These are phyloP conservation scores for Podiceps cristatus DNA, from an alignment of 2,113 vertebrate genomes.

Conservation along the genomic window DNA sequence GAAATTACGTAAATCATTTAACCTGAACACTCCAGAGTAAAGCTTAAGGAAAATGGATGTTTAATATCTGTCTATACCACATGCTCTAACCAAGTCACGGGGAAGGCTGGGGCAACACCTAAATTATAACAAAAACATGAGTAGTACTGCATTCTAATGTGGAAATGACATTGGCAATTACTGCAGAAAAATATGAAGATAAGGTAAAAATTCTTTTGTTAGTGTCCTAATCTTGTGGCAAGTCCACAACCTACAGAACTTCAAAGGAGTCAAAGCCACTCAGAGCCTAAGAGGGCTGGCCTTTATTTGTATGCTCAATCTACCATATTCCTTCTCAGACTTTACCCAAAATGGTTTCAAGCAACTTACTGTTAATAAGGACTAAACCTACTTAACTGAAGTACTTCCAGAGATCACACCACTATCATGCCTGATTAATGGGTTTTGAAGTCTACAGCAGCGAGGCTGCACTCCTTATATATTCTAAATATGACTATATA, in stretches of 20 bases:
- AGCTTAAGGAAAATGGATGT: neutral
- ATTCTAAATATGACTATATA: slow-evolving; percentile 18
- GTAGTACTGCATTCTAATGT: neutral
- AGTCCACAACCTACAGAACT: neutral
- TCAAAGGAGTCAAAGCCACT: neutral
- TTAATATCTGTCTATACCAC: neutral
- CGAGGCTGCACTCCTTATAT: neutral
- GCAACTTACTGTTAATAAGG: slow-evolving; percentile 47
- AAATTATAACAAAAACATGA: neutral
- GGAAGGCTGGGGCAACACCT: neutral
- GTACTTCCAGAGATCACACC: slow-evolving; percentile 53
- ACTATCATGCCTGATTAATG: slow-evolving; percentile 3
- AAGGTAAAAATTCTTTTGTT: neutral
- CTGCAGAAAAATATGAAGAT: neutral
- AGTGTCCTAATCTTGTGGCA: neutral
- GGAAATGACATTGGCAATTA: neutral
- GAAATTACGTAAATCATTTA: neutral
- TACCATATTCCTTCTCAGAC: neutral
- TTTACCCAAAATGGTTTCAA: slow-evolving; percentile 28
- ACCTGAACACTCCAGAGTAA: neutral
- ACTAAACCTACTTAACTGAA: slow-evolving; percentile 50
- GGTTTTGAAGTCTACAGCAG: neutral
- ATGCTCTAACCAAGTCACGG: neutral
- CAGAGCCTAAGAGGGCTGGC: neutral
- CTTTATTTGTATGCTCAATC: neutral